Percentiles rank a stretch among this genome's conserved stretches.
Evolutionary conservation across 2,797 vertebrate species (phyloP).

Genomic region (Bryconaethiops microstoma): DNA sequence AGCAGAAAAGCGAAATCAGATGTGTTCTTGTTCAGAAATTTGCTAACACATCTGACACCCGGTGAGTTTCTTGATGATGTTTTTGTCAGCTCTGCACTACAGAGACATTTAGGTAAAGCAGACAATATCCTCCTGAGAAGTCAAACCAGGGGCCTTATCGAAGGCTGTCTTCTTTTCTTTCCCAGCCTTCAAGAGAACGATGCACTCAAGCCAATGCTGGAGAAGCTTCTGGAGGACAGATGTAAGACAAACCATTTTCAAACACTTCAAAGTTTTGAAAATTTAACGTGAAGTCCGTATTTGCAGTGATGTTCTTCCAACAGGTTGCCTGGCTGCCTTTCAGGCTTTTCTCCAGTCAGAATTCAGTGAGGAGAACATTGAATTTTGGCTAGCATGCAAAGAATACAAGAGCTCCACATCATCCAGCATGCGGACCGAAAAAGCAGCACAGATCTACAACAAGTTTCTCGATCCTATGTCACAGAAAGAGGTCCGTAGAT

Average conservation of each 20-base stretch:
- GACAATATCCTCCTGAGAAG: neutral
- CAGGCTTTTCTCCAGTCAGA: slow-evolving; percentile 84
- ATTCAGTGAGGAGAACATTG: slow-evolving; percentile 91
- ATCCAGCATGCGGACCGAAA: slow-evolving; percentile 70
- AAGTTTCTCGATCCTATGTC: slow-evolving; percentile 84
- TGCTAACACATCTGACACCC: slow-evolving; percentile 50
- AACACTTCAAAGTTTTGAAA: neutral
- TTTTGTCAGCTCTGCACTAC: slow-evolving; percentile 46
- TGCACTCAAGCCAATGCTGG: slow-evolving; percentile 50
- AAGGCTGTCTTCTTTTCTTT: neutral
- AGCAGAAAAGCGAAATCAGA: slow-evolving; percentile 58
- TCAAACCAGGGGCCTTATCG: neutral
- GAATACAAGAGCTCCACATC: slow-evolving; percentile 81
- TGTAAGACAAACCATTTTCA: slow-evolving; percentile 59
- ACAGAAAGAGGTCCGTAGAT: slow-evolving; percentile 82
- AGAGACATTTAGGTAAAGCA: neutral
- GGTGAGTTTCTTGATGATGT: slow-evolving; percentile 53
- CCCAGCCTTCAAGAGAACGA: slow-evolving; percentile 16
- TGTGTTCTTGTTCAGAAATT: slow-evolving; percentile 49
- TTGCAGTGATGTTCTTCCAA: neutral
- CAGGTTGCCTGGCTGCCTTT: slow-evolving; percentile 84
- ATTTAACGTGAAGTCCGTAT: neutral
- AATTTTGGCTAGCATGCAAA: slow-evolving; percentile 91
- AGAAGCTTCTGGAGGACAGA: slow-evolving; percentile 67
- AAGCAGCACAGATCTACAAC: slow-evolving; percentile 83